Evolutionary conservation across 2,888 invertebrate species (phyloP), one percentile per base, ranked within the genome.

Genomic region (Drosophila rubida): DNA sequence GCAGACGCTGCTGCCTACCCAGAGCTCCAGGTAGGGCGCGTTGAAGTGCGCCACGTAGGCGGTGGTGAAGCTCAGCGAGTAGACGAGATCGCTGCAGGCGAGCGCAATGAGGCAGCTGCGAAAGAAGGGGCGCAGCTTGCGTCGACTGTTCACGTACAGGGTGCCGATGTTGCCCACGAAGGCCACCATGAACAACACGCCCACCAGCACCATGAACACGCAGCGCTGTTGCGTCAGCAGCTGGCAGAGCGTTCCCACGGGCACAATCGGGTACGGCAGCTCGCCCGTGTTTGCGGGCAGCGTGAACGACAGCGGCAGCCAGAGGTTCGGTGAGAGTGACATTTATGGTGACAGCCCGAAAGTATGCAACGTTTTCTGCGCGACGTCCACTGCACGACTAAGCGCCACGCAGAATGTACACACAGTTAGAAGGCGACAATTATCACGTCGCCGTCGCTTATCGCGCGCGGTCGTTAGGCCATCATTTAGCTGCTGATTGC

Each of bases 121-220:
- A 69, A 93, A 93, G 30, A 94, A 90, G n/a, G 91, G 91, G n/a
- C 93, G 90, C 51, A 93, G 89, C 59, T 93, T 93, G 46, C 93
- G 92, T 14, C 73, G 80, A 2, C 64, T 69, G 49, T 90, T 89
- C 46, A 89, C 90, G 55, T 72, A 84, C 7, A 91, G 44, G 1
- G 89, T 79, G 37, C 84, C 60, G 6, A 90, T 23, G 51, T 91
- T 91, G n/a, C 87, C 89, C 2, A 69, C 35, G 2, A 89, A 2
- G 11, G 90, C 84, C 32, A 84, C 46, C 0, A 79, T 9, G 9
- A 80, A 83, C 0, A 91, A 45, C 0, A 75, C 13, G 0, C 53
- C 30, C 4, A 91, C 71, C 16, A 80, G 49, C 0, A 32, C 39
- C 2, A 80, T 53, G 16, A 91, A 82, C 6, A 80, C 51, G 4